Evolutionary conservation across 2,113 vertebrate species (phyloP).

Genomic region (Anseranas semipalmata): DNA sequence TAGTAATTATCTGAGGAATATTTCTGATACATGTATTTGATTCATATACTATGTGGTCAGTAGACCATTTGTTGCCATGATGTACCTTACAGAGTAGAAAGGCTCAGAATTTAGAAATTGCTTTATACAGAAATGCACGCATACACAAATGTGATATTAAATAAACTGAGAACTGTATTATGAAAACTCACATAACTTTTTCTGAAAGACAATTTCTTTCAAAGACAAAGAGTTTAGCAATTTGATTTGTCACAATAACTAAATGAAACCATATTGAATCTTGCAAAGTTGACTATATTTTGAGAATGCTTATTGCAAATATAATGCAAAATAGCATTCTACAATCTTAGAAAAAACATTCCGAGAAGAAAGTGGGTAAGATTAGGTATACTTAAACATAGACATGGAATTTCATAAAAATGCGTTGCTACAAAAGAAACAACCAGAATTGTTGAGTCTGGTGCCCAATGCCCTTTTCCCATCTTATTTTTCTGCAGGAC

Average conservation of each 20-base stretch:
- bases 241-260: not conserved
- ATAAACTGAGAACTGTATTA: not conserved
- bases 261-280: not conserved
- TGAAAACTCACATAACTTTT: not conserved
- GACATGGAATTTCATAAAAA: not conserved
- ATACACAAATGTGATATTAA: not conserved
- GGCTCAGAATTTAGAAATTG: not conserved
- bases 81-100: not conserved
- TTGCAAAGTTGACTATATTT: not conserved
- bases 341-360: not conserved
- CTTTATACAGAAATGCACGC: not conserved
- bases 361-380: not conserved
- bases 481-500: not conserved
- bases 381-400: not conserved
- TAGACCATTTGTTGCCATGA: not conserved
- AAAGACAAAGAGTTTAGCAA: not conserved
- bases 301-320: not conserved
- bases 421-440: not conserved
- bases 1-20: slow-evolving; percentile 36
- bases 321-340: not conserved
- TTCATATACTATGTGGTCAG: not conserved
- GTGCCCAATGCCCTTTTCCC: not conserved
- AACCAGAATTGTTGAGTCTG: not conserved
- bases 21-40: not conserved
- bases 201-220: not conserved